Percentiles rank a stretch among this genome's conserved stretches.
These are phyloP conservation scores for Branchinecta lynchi DNA, from an alignment of 1,140 invertebrate species.

Conservation along the genomic window DNA sequence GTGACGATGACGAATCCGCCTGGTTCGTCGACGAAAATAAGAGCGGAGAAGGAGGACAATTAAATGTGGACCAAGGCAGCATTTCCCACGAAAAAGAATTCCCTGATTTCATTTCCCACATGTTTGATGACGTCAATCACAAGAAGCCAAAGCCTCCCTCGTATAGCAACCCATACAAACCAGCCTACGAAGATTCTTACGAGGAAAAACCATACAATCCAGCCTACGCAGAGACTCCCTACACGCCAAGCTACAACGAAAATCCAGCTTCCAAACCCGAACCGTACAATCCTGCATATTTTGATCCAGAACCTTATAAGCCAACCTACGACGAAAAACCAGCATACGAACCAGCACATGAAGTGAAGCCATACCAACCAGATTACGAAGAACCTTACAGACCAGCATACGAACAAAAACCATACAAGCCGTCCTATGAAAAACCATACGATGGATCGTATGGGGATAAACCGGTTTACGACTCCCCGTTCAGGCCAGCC, in stretches of 20 bases:
- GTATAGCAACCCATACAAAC: background rate
- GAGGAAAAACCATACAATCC: constrained; percentile 11
- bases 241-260: constrained; percentile 6
- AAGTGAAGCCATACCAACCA: background rate
- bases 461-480: constrained; percentile 13
- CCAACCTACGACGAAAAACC: background rate
- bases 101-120: background rate
- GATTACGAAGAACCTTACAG: constrained; percentile 11
- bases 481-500: constrained; percentile 2
- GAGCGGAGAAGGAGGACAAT: background rate
- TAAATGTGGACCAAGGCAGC: constrained; percentile 8
- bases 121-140: background rate
- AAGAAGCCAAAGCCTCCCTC: too few species aligned
- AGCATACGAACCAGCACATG: background rate
- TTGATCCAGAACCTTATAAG: background rate
- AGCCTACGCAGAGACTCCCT: background rate
- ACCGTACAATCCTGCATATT: background rate
- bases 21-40: constrained; percentile 1
- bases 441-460: background rate
- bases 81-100: background rate
- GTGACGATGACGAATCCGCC: background rate
- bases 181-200: background rate
- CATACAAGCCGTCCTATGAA: background rate
- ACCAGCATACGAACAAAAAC: constrained; percentile 8
- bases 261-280: constrained; percentile 12